Evolutionary conservation across 1,140 invertebrate genomes (phyloP), one percentile per base, ranked within the genome.

Genomic region (Solenopsis fugax): DNA sequence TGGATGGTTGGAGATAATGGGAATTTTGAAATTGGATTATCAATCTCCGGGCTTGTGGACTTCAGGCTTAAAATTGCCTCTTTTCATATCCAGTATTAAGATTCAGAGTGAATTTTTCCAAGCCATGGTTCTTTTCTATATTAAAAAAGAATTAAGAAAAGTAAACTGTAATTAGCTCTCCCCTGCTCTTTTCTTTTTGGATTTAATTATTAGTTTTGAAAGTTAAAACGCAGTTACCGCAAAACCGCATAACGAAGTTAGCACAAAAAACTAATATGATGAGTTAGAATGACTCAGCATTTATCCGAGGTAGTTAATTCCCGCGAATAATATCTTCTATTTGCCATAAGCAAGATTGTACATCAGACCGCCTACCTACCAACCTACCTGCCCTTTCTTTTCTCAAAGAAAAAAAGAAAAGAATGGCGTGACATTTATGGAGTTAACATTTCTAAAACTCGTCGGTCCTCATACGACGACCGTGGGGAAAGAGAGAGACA

Each of bases 371-470:
- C 77, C 56, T 73, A 58, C 85, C 56, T 85, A 58, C 77, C 56
- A 67, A 58, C 85, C 56, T 85, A 58, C 24, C 72, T 13, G 64
- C 60, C 69, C 58, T 56, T 56, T 56, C 60, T 29, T 56, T 52
- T 76, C 80, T 52, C 65, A 56, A 52, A 72, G 21, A 62, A 76
- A 76, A 88, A 87, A 82, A 76, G 71, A 89, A 84, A 75, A 82
- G 88, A 91, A 89, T 80, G 93, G 92, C 90, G 92, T 94, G 94
- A 94, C 94, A 94, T 95, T 95, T 95, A 94, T 94, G 93, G 94
- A 95, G 94, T 94, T 95, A 95, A 95, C 95, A 94, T 95, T 95
- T 95, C 94, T 95, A 93, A 95, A 95, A 95, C 94, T 95, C 93
- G 93, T 91, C 92, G 78, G 94, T 94, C 89, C 92, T 91, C 93